These are phyloP conservation scores for Psittacula echo DNA, from an alignment of 2,797 vertebrate species.

Conservation along the genomic window DNA sequence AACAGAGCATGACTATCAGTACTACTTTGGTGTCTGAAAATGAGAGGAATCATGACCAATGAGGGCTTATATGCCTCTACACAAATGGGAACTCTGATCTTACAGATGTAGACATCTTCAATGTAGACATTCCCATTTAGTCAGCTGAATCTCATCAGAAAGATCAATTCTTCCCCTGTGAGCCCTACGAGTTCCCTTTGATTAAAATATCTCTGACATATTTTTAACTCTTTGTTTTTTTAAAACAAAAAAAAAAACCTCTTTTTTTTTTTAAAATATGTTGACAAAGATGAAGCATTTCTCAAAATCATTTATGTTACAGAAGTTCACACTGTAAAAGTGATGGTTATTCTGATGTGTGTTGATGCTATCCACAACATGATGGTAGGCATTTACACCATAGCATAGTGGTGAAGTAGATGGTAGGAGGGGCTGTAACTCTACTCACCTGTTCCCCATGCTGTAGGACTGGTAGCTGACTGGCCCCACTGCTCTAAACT, in stretches of 20 bases:
- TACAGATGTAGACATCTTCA: not conserved
- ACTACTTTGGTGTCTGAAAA: not conserved
- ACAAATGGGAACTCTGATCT: not conserved
- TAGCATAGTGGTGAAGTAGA: not conserved
- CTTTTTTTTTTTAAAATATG: too few relatives aligned
- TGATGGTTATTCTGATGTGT: not conserved
- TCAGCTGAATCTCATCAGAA: not conserved
- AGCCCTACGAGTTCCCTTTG: not conserved
- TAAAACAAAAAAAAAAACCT: too few relatives aligned
- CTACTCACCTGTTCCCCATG: not conserved
- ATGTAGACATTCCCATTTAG: not conserved
- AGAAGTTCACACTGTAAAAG: not conserved
- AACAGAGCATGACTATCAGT: not conserved
- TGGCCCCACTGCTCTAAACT: not conserved
- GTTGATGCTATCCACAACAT: not conserved
- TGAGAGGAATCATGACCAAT: not conserved
- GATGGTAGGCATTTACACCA: rapidly evolving
- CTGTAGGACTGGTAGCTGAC: not conserved
- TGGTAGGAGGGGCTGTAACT: not conserved
- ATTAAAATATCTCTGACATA: not conserved
- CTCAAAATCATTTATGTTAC: not conserved
- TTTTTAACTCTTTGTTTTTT: too few relatives aligned
- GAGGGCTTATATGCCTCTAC: not conserved
- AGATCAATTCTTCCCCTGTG: not conserved
- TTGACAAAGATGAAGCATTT: not conserved